Base-by-base conservation (phyloP, 2,113 vertebrate species). In the Colaptes auratus region DNA sequence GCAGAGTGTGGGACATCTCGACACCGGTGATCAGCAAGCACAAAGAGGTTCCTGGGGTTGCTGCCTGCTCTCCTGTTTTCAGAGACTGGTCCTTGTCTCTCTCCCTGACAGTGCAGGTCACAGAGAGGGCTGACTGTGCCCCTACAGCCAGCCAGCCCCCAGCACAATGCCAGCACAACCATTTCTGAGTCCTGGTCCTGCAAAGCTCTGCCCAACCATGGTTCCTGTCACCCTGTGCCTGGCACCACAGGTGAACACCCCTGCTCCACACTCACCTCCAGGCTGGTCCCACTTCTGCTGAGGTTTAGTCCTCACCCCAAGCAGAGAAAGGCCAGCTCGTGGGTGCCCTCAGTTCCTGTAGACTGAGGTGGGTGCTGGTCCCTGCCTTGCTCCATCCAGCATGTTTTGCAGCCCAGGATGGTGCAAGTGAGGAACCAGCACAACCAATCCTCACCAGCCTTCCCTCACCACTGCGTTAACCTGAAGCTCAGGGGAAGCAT, bases 401-500 rank as follows among this genome's bases (percentile, higher is more conserved):
- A 3, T 21, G 10, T 1, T 44, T 53, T 7, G 15, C 35, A 3
- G 39, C 39, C 10, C 39, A 39, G 39, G 39, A 39, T 39, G 39
- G 39, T 12, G 39, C 39, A 36, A 39, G 20, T 1, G 35, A 11
- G 44, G 31, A 11, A 9, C 30, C 7, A 5, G n/a, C 16, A 60
- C 71, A 55, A 64, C 31, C 36, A 82, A 15, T 46, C 31, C 65
- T 15, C n/a, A 2, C 18, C 13, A 5, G 60, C 70, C 18, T 28
- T 6, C 23, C 25, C 58, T 48, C 21, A 0, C 2, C 8, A 0
- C 82, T 4, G 10, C 6, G 6, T 14, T 9, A 6, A 11, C 3
- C 36, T 15, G 15, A 6, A 7, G 3, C 69, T 10, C 55, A 14
- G 50, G n/a, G 33, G 19, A 7, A 27, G 60, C 27, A 35, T 73